Percentiles rank a stretch among this genome's conserved stretches.
Conservation (phyloP, 1,140 invertebrate species). For the Phortica variegata region DNA sequence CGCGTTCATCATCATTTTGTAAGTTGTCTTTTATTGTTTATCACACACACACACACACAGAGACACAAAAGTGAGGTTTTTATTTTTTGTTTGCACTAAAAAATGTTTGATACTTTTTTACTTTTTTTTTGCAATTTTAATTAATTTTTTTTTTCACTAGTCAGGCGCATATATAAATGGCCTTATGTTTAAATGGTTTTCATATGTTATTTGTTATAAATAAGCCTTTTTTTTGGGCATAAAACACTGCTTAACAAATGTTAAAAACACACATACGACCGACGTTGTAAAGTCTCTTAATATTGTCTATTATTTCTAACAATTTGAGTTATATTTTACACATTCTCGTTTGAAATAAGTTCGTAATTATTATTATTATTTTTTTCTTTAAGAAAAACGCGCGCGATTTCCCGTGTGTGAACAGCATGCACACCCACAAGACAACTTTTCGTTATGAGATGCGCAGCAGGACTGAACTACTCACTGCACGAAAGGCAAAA, state of each 20-base stretch:
- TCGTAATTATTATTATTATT: constrained; percentile 4
- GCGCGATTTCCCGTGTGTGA: constrained; percentile 24
- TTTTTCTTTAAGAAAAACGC: constrained; percentile 9
- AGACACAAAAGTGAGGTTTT: no score
- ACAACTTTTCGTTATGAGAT: constrained; percentile 51
- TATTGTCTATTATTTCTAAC: no score
- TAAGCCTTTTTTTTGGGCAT: no score
- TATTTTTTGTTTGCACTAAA: constrained; percentile 1
- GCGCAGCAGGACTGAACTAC: constrained; percentile 53
- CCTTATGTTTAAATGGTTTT: constrained; percentile 8
- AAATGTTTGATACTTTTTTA: neutral
- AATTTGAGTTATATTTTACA: no score
- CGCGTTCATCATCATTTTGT: constrained; percentile 67
- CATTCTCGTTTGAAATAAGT: no score
- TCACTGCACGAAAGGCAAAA: constrained; percentile 6
- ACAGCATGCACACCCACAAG: constrained; percentile 20
- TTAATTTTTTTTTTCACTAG: neutral
- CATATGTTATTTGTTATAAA: neutral
- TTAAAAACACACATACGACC: constrained; percentile 6
- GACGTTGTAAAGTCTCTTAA: no score
- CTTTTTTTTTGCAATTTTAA: neutral
- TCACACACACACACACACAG: no score
- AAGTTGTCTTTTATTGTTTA: constrained; percentile 5
- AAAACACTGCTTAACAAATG: constrained; percentile 10
- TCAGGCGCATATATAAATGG: neutral